Base-by-base conservation (phyloP, 2,797 vertebrate species). In the Anguilla marmorata region DNA sequence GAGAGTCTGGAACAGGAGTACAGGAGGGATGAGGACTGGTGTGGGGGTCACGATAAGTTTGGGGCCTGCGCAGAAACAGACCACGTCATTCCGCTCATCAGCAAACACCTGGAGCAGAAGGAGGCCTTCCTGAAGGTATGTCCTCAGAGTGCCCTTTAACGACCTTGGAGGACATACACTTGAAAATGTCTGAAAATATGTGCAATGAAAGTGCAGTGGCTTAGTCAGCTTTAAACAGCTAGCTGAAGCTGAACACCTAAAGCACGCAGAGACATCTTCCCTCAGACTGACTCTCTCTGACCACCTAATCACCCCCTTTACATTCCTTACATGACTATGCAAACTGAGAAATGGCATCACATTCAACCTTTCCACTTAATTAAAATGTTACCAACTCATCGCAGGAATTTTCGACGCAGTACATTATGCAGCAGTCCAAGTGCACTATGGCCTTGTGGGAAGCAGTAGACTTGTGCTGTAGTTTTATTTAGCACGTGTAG, bases 101-200 rank as follows among this genome's bases (percentile, higher is more conserved):
- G 95, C 95, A 99, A 99, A 94, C 98, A 99, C 92, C 95, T 99
- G 96, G 98, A 99, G 90, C 98, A 99, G 94, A 99, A 99, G 91
- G 98, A 99, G 91, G 98, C 98, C 30, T 99, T 99, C 91, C 97
- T 99, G 1, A 99, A 99, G 98, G 98, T 97, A 74, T 33, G 83
- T 30, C 21, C 24, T 84, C 58, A 41, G 48, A 33, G n/a, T 74
- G 50, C 48, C 27, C 69, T 33, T 33, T 4, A 74, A 2, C 11
- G 14, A 74, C n/a, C 21, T 24, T 24, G 58, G 21, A 24, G 21
- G 58, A 19, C 21, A 60, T 24, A 60, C 4, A 16, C 14, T 24
- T 24, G 58, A 63, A 63, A 63, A 21, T 63, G 60, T n/a, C 60
- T n/a, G 24, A 63, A 69, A 69, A 27, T 69, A 27, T 69, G 24